Conservation (phyloP, 92 coral and sea anemone species). For the Umimayanthus kanabou region DNA sequence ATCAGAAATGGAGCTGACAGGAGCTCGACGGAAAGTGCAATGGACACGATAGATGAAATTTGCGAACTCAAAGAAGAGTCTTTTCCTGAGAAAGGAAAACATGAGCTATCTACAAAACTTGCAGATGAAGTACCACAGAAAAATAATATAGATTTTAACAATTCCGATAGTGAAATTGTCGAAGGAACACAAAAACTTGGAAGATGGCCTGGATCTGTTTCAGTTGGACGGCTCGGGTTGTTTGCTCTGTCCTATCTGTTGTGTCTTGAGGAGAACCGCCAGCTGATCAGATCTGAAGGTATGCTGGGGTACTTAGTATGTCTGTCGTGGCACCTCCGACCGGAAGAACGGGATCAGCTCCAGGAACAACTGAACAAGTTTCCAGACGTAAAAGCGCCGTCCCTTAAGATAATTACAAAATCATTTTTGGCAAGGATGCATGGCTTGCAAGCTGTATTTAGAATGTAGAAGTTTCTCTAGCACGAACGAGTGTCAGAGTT, state of each 20-base stretch:
- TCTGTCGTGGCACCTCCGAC: constrained; percentile 64
- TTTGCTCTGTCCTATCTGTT: constrained; percentile 69
- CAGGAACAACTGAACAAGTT: constrained; percentile 31
- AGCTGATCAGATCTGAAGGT: constrained; percentile 62
- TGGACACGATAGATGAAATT: not conserved
- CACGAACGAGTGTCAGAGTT: too few species aligned
- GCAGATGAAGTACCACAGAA: not conserved
- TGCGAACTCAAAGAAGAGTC: not conserved
- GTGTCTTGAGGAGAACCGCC: constrained; percentile 52
- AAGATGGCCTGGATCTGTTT: constrained; percentile 61
- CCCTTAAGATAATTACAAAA: constrained; percentile 55
- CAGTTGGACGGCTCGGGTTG: constrained; percentile 74
- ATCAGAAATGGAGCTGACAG: not conserved
- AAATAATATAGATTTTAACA: not conserved
- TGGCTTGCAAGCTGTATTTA: too few species aligned
- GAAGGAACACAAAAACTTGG: not conserved
- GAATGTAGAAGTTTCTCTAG: not conserved
- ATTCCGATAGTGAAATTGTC: not conserved
- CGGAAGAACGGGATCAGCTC: constrained; percentile 29
- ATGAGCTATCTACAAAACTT: not conserved
- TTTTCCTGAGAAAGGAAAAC: not conserved
- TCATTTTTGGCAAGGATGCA: constrained; percentile 63
- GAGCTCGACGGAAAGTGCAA: not conserved
- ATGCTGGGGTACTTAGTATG: constrained; percentile 71
- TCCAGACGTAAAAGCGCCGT: constrained; percentile 48